phyloP scores from a whole-genome alignment of 2,888 invertebrate genomes.

The Phania funesta region DNA sequence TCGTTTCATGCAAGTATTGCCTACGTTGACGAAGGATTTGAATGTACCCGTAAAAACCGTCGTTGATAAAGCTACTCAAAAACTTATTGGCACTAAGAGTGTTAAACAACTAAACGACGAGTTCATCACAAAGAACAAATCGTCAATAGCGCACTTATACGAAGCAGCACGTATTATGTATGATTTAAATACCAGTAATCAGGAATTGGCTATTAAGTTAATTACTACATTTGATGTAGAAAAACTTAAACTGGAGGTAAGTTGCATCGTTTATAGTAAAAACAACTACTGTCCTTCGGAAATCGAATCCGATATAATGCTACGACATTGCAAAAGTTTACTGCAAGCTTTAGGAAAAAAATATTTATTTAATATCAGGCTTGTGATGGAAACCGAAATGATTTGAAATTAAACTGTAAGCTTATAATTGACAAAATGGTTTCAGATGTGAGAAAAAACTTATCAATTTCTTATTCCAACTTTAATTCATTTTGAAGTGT shows the following conservation, averaged over 20 bases:
- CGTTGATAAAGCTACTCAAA: conserved; percentile 78
- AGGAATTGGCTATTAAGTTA: conserved; percentile 84
- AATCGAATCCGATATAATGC: too few relatives aligned
- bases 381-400: too few relatives aligned
- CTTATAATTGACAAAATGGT: too few relatives aligned
- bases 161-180: conserved; percentile 92
- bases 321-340: too few relatives aligned
- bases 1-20: conserved; percentile 81
- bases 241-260: conserved; percentile 78
- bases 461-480: too few relatives aligned
- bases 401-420: too few relatives aligned
- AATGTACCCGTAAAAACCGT: conserved; percentile 77
- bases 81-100: conserved; percentile 82
- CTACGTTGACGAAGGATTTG: conserved; percentile 69
- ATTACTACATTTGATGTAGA: conserved; percentile 82
- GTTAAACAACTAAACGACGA: conserved; percentile 85
- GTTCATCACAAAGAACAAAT: conserved; percentile 83
- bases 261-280: conserved; percentile 15
- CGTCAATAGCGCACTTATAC: conserved; percentile 88
- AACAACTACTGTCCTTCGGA: neutral
- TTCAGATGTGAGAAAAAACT: too few relatives aligned
- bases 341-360: too few relatives aligned
- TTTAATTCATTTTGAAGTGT: too few relatives aligned
- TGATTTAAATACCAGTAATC: conserved; percentile 85
- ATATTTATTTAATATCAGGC: too few relatives aligned